Base-by-base conservation (phyloP, 2,113 vertebrate genomes). In the Copsychus sechellarum region DNA sequence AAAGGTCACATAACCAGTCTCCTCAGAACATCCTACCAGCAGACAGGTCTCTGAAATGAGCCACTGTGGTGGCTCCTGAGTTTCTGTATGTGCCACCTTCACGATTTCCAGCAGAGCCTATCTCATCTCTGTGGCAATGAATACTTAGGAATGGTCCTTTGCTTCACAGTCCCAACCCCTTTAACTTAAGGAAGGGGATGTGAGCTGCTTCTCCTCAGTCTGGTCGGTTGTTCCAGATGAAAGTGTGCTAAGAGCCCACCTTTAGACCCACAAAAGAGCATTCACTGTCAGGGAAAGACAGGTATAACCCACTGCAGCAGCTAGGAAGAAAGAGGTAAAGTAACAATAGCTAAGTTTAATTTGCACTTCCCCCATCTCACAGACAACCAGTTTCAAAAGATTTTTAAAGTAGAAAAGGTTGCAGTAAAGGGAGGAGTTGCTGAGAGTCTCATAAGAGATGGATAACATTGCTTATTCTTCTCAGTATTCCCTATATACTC, bases 81-180 rank as follows among this genome's bases (percentile, higher is more conserved):
- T 67, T 93, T 81, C 54, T 70, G 56, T 40, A 13, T 0, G 1
- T 36, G 26, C 25, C 38, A 48, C 28, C 34, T 74, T 58, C 14
- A 20, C 34, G 13, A 16, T 66, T 86, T 58, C 38, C 42, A 83
- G 45, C 31, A 40, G 33, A 14, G 31, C 31, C 42, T 53, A 14
- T 56, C 33, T 81, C 56, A 8, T 4, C 36, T 69, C 15, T 11
- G 14, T n/a, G 40, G 45, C 0, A 0, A 17, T 72, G 36, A 56
- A 47, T 60, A 13, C n/a, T 40, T 60, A 36, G n/a, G 25, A 90
- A 84, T 14, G 23, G n/a, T 53, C 29, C 69, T 89, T 92, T 67
- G 14, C 62, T 80, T 83, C 74, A 18, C 29, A 42, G 42, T 53
- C 62, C 48, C 54, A 38, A 50, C 11, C 26, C 20, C 53, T 79